Percentiles rank a stretch among this genome's conserved stretches.
Conservation (phyloP, 2,113 vertebrate species). For the Benitochromis conjunctus region DNA sequence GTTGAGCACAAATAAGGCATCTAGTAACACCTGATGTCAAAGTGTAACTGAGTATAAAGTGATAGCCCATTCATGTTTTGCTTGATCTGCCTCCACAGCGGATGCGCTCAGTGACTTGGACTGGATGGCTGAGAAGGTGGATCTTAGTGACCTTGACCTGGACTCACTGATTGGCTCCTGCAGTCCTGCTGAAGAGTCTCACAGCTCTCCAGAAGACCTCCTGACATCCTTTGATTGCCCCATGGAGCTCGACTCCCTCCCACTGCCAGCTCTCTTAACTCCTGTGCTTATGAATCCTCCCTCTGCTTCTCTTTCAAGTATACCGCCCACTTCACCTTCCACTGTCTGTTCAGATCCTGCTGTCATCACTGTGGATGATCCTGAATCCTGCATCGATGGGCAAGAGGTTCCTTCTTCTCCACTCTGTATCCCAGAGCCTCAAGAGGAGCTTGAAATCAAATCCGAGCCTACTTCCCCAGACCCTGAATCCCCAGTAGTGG, state of each 20-base stretch:
- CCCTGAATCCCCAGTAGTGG: background rate
- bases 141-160: constrained; percentile 88
- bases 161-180: constrained; percentile 83
- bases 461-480: constrained; percentile 63
- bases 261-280: constrained; percentile 19
- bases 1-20: background rate
- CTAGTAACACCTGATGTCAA: background rate
- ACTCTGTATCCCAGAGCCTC: constrained; percentile 50
- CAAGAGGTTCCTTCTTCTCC: constrained; percentile 27
- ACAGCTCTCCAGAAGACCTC: constrained; percentile 81
- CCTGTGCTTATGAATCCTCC: background rate
- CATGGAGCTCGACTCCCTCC: constrained; percentile 60
- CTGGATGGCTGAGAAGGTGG: constrained; percentile 94
- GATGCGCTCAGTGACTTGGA: constrained; percentile 85
- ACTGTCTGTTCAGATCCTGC: background rate
- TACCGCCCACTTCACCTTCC: background rate
- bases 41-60: background rate
- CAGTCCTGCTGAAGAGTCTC: constrained; percentile 77
- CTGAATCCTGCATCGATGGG: background rate
- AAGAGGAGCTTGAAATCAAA: constrained; percentile 71
- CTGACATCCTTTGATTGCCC: constrained; percentile 60
- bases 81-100: constrained; percentile 60
- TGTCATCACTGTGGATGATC: background rate
- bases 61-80: background rate
- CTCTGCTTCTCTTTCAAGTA: background rate